Evolutionary conservation across 2,113 vertebrate species (phyloP), one percentile per base, ranked within the genome.

Genomic region (Progne subis): DNA sequence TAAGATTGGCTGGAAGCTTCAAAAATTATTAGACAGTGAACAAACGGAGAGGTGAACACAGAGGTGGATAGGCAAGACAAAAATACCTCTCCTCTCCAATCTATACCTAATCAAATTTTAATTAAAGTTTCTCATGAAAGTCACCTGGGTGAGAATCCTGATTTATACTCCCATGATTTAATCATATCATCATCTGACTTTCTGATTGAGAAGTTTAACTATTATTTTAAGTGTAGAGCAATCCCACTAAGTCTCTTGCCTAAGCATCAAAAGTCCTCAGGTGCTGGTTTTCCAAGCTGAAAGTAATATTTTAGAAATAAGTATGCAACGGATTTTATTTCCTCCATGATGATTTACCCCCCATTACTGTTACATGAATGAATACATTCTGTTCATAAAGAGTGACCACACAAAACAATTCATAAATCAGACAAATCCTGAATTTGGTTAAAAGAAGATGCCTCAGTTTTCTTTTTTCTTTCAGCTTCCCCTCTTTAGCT

Each of bases 131-230:
- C 47, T 89, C n/a, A 86, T 86, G 76, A 86, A 92, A 96, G 65
- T 96, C 92, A 95, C 83, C 94, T 87, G 92, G 72, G 70, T 89
- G 46, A 84, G 79, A 69, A 61, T 60, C 82, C 57, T 95, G 90
- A 96, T 94, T 95, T 96, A 96, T 95, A 85, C 64, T 86, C 78
- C 82, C 44, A 91, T 97, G 86, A 89, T 92, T 97, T 96, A 96
- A 97, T 91, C 86, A 77, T 82, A 76, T 84, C 14, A 88, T 86
- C 61, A 80, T 87, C 61, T 94, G 86, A 91, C 82, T 96, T 91
- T 90, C 92, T 96, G 47, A 28, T 41, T 76, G 26, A 82, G 43
- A 68, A 93, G 89, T 74, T 14, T 63, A 68, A 60, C 55, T 86
- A 53, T 86, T 94, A 89, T 63, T 89, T 6, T 56, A 93, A 78